Evolutionary conservation across 2,797 vertebrate species (phyloP), one percentile per base, ranked within the genome.

Genomic region (Diplodus sargus): DNA sequence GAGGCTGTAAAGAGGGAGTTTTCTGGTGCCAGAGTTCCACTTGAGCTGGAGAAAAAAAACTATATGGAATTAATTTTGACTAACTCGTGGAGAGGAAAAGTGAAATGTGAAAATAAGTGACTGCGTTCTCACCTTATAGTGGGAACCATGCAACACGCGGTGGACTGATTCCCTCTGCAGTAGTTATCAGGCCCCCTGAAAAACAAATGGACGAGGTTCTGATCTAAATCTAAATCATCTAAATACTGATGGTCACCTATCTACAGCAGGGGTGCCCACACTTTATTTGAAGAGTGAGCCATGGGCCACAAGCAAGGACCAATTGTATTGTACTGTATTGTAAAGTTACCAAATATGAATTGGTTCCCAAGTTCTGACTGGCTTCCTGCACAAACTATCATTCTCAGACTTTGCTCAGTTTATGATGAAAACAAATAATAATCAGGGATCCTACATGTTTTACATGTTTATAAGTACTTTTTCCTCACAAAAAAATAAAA

Each of bases 1-100:
- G 91, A 93, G 43, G 95, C 94, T 56, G 94, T 90, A 53, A 96
- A 96, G 56, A 96, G 92, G 0, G 95, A 94, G 78, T 91, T 95
- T 87, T 96, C 95, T 63, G 95, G 95, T 1, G 79, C 60, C 1
- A 12, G 39, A 13, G 62, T 78, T 84, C 95, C 95, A 90, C 95
- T 96, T 39, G 93, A 72, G 81, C 95, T 96, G 81, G 11, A 89
- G 82, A 83, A 34, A 34, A 34, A 34, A 34, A 34, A 34, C 45
- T 23, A 49, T 52, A 5, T 76, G 68, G 2, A 17, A n/a, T 69
- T 45, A 8, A 30, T 28, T 28, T 39, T 39, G 10, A 9, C 39
- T 10, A 39, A 10, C 39, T 39, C 39, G 1, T 2, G 17, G 18
- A 54, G 23, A 64, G 11, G 0, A 18, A 4, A 12, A 34, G 11